These are phyloP conservation scores for Alviniconcha marisindica DNA, from an alignment of 1,140 invertebrate species.

Conservation along the genomic window DNA sequence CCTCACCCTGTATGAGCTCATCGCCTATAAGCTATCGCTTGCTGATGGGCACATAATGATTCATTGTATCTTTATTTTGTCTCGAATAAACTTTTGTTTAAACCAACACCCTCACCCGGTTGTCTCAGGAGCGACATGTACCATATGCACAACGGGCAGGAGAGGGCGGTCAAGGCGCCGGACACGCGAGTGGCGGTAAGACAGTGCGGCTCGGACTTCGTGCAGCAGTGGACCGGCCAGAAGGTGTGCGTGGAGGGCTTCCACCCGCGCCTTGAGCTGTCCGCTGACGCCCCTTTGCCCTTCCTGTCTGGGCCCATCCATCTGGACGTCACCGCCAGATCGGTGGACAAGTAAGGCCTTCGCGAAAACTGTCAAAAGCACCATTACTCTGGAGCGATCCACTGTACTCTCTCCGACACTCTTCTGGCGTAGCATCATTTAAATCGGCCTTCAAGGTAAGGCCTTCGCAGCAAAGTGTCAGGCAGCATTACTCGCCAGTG, in stretches of 20 bases:
- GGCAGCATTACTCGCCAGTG: no score
- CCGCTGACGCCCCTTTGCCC: not conserved
- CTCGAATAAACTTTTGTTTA: no score
- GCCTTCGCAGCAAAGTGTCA: no score
- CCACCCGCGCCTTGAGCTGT: not conserved
- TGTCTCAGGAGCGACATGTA: slow-evolving; percentile 21
- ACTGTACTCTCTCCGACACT: no score
- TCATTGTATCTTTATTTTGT: not conserved
- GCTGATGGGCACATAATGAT: no score
- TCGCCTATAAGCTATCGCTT: no score
- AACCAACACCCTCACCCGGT: no score
- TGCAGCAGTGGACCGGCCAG: slow-evolving; percentile 27
- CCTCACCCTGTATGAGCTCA: no score
- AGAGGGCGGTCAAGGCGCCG: not conserved
- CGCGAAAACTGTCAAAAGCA: no score
- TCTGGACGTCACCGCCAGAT: not conserved
- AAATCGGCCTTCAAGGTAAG: no score
- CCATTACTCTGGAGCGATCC: no score
- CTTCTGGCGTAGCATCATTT: no score
- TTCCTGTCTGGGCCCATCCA: slow-evolving; percentile 14
- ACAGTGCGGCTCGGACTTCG: not conserved
- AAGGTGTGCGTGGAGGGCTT: slow-evolving; percentile 11
- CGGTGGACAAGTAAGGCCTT: slow-evolving; percentile 22
- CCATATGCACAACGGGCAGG: slow-evolving; percentile 9
- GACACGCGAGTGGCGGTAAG: not conserved